phyloP scores from a whole-genome alignment of 2,797 vertebrate species.

The Leuciscus waleckii region DNA sequence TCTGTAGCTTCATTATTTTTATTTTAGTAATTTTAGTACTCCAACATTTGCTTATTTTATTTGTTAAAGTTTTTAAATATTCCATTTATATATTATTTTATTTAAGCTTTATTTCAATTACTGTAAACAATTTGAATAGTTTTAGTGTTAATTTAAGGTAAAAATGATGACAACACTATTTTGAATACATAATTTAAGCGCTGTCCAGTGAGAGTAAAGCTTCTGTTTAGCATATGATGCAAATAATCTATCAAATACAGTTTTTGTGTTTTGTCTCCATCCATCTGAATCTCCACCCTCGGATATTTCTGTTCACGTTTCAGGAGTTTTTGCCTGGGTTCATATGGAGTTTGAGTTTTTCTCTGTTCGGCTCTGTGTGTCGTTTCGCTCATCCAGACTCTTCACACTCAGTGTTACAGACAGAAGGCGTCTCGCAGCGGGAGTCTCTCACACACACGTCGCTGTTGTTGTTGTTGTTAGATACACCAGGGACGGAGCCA shows the following conservation, averaged over 20 bases:
- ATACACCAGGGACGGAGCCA: conserved; percentile 10
- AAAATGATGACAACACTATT: not conserved
- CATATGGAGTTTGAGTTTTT: conserved; percentile 56
- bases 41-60: not conserved
- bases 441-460: not conserved
- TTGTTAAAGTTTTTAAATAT: not conserved
- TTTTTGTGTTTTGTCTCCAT: not conserved
- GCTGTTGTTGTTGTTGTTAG: not conserved
- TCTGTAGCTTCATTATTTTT: not conserved
- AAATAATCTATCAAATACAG: not conserved
- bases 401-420: not conserved
- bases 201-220: not conserved
- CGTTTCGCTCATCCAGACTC: conserved; percentile 63
- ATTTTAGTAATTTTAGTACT: not conserved
- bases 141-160: not conserved
- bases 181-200: not conserved
- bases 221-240: not conserved
- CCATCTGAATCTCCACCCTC: not conserved
- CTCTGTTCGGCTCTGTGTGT: conserved; percentile 56
- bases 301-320: not conserved
- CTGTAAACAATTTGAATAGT: not conserved
- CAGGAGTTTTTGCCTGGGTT: not conserved
- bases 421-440: conserved; percentile 4
- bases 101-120: not conserved
- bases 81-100: not conserved